phyloP scores from a whole-genome alignment of 2,797 vertebrate species.

The Lagodon rhomboides region DNA sequence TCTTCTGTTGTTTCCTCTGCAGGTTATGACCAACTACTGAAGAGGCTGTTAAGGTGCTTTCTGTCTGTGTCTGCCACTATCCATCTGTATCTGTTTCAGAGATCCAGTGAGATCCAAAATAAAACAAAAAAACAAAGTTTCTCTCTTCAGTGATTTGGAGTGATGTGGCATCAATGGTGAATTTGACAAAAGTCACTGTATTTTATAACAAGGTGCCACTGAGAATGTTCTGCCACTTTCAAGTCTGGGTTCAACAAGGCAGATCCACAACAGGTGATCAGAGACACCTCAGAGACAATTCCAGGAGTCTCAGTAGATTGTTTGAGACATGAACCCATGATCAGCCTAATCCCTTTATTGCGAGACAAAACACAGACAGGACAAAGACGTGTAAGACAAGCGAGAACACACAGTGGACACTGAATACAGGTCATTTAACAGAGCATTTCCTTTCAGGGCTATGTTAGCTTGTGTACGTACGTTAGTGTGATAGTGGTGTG shows the following conservation, averaged over 20 bases:
- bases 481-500: no score
- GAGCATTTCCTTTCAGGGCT: no score
- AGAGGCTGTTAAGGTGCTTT: constrained; percentile 10
- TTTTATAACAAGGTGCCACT: constrained; percentile 34
- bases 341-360: constrained; percentile 5
- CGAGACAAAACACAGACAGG: no score
- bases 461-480: no score
- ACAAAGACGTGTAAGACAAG: no score
- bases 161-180: constrained; percentile 1
- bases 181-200: constrained; percentile 5
- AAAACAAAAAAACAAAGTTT: neutral
- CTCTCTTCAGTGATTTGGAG: constrained; percentile 35
- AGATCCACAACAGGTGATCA: constrained; percentile 27
- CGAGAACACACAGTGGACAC: no score
- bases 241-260: constrained; percentile 23
- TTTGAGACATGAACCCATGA: constrained; percentile 20
- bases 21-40: constrained; percentile 74
- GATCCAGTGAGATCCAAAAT: constrained; percentile 48
- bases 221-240: no score
- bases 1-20: constrained; percentile 51
- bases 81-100: neutral
- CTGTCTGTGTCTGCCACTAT: neutral
- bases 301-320: constrained; percentile 39
- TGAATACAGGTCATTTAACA: no score
- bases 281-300: constrained; percentile 2